Evolutionary conservation across 1,140 invertebrate genomes (phyloP), one percentile per base, ranked within the genome.

Genomic region (Caenorhabditis tropicalis): DNA sequence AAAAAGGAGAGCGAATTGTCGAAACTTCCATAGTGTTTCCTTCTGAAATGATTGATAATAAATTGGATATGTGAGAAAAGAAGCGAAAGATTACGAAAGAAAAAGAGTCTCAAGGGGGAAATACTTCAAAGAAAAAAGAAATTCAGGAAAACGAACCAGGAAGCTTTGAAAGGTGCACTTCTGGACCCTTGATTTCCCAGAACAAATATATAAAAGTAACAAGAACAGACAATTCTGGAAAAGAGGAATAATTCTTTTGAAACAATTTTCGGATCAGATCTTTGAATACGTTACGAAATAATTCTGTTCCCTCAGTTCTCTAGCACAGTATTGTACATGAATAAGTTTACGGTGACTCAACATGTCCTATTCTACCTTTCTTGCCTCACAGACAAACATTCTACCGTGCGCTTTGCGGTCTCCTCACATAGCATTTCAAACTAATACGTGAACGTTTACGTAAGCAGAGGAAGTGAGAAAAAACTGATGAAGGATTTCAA

Each of bases 41-140:
- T 74, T 43, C 36, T 74, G 36, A 46, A 74, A 74, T 43, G 36
- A 74, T 43, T 74, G 65, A 74, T 74, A 74, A 74, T 74, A 74
- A 74, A 74, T 74, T 74, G 21, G 65, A 74, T 19, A 4, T 74
- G 36, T 43, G 10, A 31, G 43, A 43, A 74, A 15, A 39, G 33
- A 74, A 43, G 43, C 0, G 24, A n/a, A 56, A 56, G 24, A 24
- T 46, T 65, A 31, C 58, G 33, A 65, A 65, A 58, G 19, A 65
- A 65, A 36, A 65, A 74, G 27, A 24, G 5, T 46, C 65, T 43
- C 65, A 10, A 43, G 36, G 36, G 65, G 24, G 33, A 33, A 9
- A 43, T 74, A 19, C 15, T 39, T 43, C 65, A 33, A 4, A 15
- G 36, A 74, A 43, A 21, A 39, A 43, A 43, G 21, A 74, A 43